A percentile compares a stretch with the other conserved stretches of the same genome.
These are phyloP conservation scores for Drosophila pseudotalamancana DNA, from an alignment of 2,888 invertebrate species.

Conservation along the genomic window DNA sequence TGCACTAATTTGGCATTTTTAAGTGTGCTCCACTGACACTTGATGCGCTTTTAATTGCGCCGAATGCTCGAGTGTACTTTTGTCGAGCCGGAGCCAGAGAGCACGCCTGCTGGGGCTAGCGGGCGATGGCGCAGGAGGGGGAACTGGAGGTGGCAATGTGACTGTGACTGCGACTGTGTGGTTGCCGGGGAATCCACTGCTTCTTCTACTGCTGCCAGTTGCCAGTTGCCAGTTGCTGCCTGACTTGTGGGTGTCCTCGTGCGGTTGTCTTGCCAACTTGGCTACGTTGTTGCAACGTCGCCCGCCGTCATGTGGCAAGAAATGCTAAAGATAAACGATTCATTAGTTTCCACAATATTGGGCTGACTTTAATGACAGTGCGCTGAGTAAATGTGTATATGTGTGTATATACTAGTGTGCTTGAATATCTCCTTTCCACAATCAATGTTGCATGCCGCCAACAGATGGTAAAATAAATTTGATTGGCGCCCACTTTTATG, in stretches of 20 bases:
- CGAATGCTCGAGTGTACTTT: conserved; percentile 78
- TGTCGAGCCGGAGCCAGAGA: conserved; percentile 25
- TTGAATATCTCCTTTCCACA: conserved; percentile 15
- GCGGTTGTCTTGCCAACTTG: conserved; percentile 62
- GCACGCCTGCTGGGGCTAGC: conserved; percentile 19
- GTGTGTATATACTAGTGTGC: neutral
- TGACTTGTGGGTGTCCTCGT: conserved; percentile 45
- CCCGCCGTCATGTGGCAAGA: conserved; percentile 69
- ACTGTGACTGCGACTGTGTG: conserved; percentile 15
- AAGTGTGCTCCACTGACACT: conserved; percentile 83
- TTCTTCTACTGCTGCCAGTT: neutral
- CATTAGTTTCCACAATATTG: conserved; percentile 71
- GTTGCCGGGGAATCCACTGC: conserved; percentile 5
- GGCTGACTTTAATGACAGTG: conserved; percentile 46
- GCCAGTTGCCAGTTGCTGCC: neutral
- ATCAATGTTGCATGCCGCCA: conserved; percentile 57
- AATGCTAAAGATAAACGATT: conserved; percentile 81
- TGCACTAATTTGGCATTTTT: conserved; percentile 84
- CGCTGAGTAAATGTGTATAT: conserved; percentile 1
- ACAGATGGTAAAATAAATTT: conserved; percentile 27
- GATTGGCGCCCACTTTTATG: conserved; percentile 52
- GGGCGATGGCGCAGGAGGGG: neutral
- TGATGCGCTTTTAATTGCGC: conserved; percentile 84
- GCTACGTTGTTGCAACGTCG: conserved; percentile 55
- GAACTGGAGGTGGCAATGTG: neutral